These are phyloP conservation scores for Epistrophe grossulariae DNA, from an alignment of 2,888 invertebrate genomes.

Conservation along the genomic window DNA sequence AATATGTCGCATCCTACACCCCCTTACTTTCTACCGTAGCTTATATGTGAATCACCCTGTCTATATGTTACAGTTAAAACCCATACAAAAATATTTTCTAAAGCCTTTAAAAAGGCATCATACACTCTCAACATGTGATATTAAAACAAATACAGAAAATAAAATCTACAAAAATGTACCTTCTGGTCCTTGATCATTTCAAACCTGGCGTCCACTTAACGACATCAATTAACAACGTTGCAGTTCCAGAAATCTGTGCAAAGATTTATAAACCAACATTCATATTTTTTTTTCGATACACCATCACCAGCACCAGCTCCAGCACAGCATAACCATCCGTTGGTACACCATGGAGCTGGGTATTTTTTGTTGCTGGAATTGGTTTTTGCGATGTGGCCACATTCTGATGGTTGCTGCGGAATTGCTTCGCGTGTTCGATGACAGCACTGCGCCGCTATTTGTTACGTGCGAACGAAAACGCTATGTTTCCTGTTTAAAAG, in stretches of 20 bases:
- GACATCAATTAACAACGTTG: conserved; percentile 30
- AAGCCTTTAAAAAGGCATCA: background rate
- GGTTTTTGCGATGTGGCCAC: conserved; percentile 57
- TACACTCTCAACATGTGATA: background rate
- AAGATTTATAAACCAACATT: conserved; percentile 45
- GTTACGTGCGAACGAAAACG: conserved; percentile 23
- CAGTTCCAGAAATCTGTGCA: conserved; percentile 22
- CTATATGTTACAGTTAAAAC: too few species aligned
- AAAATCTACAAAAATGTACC: background rate
- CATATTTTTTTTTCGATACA: conserved; percentile 23
- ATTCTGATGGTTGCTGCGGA: conserved; percentile 48
- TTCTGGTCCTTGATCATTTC: background rate
- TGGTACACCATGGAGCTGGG: conserved; percentile 2
- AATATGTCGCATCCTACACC: too few species aligned
- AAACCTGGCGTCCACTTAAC: background rate
- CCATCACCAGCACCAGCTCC: background rate
- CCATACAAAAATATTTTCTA: background rate
- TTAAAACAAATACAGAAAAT: background rate
- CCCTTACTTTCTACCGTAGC: too few species aligned
- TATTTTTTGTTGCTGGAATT: conserved; percentile 17
- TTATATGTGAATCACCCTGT: too few species aligned
- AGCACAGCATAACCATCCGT: background rate
- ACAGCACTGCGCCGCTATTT: background rate
- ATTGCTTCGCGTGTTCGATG: conserved; percentile 30
- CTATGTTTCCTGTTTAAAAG: conserved; percentile 24